Evolutionary conservation across 2,888 invertebrate species (phyloP).

Genomic region (Agonum fuliginosum): DNA sequence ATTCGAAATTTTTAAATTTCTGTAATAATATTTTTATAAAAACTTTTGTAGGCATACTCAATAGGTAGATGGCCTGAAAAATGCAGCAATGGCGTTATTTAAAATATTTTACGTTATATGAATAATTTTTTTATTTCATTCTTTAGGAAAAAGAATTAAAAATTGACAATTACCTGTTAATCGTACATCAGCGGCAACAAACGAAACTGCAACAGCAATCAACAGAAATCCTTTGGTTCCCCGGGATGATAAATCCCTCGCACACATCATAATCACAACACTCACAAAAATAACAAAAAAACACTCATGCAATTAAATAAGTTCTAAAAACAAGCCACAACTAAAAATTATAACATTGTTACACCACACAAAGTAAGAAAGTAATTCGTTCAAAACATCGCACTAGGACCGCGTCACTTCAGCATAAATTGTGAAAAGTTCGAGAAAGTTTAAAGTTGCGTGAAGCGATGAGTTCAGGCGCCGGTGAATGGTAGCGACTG

Average conservation of each 20-base stretch:
- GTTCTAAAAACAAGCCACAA: constrained; percentile 16
- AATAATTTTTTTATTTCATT: too few species aligned
- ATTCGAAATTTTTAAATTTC: too few species aligned
- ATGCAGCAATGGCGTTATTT: too few species aligned
- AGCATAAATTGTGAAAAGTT: constrained; percentile 32
- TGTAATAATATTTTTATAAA: too few species aligned
- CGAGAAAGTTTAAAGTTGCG: constrained; percentile 35
- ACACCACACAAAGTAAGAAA: constrained; percentile 28
- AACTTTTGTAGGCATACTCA: too few species aligned
- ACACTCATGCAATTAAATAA: constrained; percentile 51
- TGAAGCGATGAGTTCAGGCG: constrained; percentile 16
- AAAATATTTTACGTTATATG: too few species aligned
- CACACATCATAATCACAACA: constrained; percentile 56
- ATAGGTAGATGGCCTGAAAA: too few species aligned
- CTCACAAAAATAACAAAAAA: constrained; percentile 44
- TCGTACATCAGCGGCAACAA: constrained; percentile 46
- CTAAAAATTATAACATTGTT: constrained; percentile 47
- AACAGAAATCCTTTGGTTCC: constrained; percentile 52
- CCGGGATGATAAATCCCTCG: constrained; percentile 46
- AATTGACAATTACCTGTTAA: constrained; percentile 40
- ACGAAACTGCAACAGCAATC: constrained; percentile 27
- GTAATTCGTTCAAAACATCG: constrained; percentile 12
- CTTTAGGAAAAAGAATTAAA: constrained; percentile 23
- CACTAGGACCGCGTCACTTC: constrained; percentile 14
- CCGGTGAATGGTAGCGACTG: constrained; percentile 13